These are phyloP conservation scores for Canis aureus DNA, from an alignment of 2,113 vertebrate genomes.

Conservation along the genomic window DNA sequence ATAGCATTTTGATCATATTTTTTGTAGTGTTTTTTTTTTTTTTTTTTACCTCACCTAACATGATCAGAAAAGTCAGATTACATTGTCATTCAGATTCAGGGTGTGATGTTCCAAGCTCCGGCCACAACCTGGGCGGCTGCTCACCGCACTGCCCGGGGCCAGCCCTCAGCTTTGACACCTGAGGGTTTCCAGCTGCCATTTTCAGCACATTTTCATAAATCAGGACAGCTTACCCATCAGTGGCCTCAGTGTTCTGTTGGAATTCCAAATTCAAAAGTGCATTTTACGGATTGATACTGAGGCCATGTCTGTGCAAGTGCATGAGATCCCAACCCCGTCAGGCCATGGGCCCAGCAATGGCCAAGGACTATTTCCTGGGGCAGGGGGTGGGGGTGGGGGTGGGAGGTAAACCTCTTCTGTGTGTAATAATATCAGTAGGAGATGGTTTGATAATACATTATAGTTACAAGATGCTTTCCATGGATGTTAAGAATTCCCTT, in stretches of 20 bases:
- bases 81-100: not conserved
- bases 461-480: not conserved
- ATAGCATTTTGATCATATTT: not conserved
- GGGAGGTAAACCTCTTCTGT: not conserved
- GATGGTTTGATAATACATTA: not conserved
- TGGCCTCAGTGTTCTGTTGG: not conserved
- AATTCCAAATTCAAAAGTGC: not conserved
- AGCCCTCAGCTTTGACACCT: not conserved
- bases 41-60: not conserved
- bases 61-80: not conserved
- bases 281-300: not conserved
- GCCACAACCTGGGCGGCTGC: rapidly evolving
- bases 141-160: rapidly evolving
- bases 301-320: not conserved
- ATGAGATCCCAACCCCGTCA: not conserved
- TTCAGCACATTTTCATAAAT: not conserved
- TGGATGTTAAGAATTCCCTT: rapidly evolving
- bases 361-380: no score
- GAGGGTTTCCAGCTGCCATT: not conserved
- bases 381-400: no score
- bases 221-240: not conserved
- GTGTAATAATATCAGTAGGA: no score
- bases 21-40: not conserved
- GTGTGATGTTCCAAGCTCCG: not conserved
- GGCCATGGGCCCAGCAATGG: no score